These are phyloP conservation scores for Coranthus polyacanthus DNA, from an alignment of 2,797 vertebrate genomes.

Conservation along the genomic window DNA sequence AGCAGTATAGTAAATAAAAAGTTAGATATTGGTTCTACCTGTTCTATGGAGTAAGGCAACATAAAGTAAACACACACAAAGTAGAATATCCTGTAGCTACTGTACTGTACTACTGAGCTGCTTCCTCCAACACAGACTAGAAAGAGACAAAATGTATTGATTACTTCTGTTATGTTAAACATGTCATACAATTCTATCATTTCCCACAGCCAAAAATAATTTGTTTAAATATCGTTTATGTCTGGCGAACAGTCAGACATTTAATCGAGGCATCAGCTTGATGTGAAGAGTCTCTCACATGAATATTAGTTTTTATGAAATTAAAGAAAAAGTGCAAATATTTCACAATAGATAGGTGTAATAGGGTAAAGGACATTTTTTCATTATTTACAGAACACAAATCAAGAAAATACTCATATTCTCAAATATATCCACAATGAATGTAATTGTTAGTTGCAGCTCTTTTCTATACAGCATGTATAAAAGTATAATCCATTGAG, in stretches of 20 bases:
- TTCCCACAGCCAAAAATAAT: background rate
- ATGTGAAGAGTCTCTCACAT: no score
- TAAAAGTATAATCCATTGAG: background rate
- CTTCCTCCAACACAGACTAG: background rate
- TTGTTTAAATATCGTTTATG: background rate
- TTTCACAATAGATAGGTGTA: no score
- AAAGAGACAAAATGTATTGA: no score
- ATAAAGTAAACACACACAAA: background rate
- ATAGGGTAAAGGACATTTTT: no score
- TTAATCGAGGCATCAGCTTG: background rate
- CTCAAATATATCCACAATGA: no score
- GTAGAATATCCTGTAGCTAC: background rate
- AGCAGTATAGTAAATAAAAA: background rate
- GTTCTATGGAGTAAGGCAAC: background rate
- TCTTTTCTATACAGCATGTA: background rate
- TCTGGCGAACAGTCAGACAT: no score
- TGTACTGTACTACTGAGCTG: background rate
- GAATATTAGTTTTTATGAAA: no score
- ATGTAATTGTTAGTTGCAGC: no score
- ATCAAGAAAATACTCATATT: no score
- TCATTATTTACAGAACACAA: no score
- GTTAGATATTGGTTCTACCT: background rate
- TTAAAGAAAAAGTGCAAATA: no score
- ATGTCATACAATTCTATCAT: background rate
- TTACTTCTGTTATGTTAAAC: no score